A percentile compares a stretch with the other conserved stretches of the same genome.
Conservation (phyloP, 2,888 invertebrate species). For the Caenorhabditis sp. region DNA sequence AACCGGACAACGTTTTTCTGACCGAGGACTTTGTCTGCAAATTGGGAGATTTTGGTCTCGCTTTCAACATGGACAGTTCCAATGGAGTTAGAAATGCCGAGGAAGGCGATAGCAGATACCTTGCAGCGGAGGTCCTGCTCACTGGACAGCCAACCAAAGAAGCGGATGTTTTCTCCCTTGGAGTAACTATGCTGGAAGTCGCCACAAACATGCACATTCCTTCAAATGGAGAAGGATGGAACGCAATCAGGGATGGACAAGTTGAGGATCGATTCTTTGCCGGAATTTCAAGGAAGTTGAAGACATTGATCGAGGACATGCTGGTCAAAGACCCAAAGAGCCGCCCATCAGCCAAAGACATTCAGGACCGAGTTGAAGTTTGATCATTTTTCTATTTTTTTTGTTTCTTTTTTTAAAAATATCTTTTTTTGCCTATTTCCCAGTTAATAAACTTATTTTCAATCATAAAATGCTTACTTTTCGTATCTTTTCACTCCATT, state of each 20-base stretch:
- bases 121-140: slow-evolving; percentile 88
- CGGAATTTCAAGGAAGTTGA: slow-evolving; percentile 46
- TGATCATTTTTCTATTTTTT: no score
- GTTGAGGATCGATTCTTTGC: slow-evolving; percentile 85
- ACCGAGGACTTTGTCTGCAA: slow-evolving; percentile 85
- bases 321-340: no score
- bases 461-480: no score
- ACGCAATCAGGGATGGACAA: slow-evolving; percentile 86
- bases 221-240: slow-evolving; percentile 88
- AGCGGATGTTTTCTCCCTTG: slow-evolving; percentile 87
- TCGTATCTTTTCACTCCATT: no score
- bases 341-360: no score
- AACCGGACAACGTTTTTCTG: slow-evolving; percentile 89
- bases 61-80: slow-evolving; percentile 85
- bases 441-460: no score
- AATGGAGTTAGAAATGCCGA: slow-evolving; percentile 32
- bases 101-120: slow-evolving; percentile 89
- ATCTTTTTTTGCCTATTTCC: no score
- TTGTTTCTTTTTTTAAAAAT: no score
- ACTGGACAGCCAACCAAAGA: slow-evolving; percentile 87
- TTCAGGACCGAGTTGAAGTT: no score
- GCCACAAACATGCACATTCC: slow-evolving; percentile 88
- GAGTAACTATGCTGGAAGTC: slow-evolving; percentile 82
- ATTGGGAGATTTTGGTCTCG: no score
- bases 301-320: no score